Base-by-base conservation (phyloP, 2,888 invertebrate species). In the Bugulina stolonifera region DNA sequence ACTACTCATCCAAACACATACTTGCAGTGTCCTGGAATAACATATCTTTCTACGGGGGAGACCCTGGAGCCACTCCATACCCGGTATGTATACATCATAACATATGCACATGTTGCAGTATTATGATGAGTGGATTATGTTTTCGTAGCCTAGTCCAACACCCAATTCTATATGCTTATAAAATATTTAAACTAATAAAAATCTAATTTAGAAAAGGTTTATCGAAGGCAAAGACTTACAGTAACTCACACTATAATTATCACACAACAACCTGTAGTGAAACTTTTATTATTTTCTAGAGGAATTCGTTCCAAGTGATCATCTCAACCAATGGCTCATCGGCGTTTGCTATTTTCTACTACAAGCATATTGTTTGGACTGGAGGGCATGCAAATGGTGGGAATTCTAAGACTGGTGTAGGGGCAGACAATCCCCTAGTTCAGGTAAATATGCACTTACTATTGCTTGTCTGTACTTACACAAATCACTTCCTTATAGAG, bases 261-360 rank as follows among this genome's bases (percentile, higher is more conserved):
- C n/a, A n/a, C n/a, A n/a, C n/a, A n/a, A n/a, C n/a, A n/a, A n/a
- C n/a, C n/a, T n/a, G n/a, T n/a, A n/a, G n/a, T n/a, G n/a, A n/a
- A n/a, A n/a, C n/a, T n/a, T n/a, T n/a, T n/a, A n/a, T n/a, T n/a
- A n/a, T n/a, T 27, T 76, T 76, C 35, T 86, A 93, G 91, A 93
- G 94, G 0, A 97, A 97, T 83, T 94, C 95, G 0, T 98, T 95
- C 87, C 98, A 99, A 90, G 87, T 93, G 88, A 90, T 96, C 1
- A 83, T 98, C 72, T 93, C 92, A 0, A 94, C 95, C 0, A 94
- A 96, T 82, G 95, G 94, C 86, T 92, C 93, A 1, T 91, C 91
- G 80, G 94, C 96, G 0, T 99, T 96, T 82, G 93, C 91, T 0
- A 93, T 99, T 72, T 94, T 93, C 85, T 98, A 98, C 86, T 99